Base-by-base conservation (phyloP, 2,113 vertebrate species). In the Pluvianellus socialis region DNA sequence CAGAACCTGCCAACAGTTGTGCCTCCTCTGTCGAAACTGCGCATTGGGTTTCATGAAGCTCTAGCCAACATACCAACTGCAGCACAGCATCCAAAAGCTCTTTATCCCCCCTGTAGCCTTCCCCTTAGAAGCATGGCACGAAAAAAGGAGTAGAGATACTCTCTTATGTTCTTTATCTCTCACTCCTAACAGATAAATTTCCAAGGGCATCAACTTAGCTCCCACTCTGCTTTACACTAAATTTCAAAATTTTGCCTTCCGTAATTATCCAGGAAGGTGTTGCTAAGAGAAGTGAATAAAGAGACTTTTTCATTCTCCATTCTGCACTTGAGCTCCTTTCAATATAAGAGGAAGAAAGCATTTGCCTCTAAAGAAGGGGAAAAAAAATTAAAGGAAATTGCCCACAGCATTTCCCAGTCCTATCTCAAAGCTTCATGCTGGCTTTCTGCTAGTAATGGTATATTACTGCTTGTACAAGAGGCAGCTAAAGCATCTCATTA, bases 1-100 rank as follows among this genome's bases (percentile, higher is more conserved):
- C 84, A 94, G 92, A 90, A 94, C 77, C 95, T 95, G 89, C 89
- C 92, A 97, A 83, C 97, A 90, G 91, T 96, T 97, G 95, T 94
- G 95, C 84, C 91, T 91, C 66, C 84, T 91, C 92, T 91, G 89
- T 91, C 0, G 5, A 94, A 94, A 90, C 49, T 0, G 6, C 19
- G 94, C 84, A 12, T 95, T 94, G 59, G 91, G 89, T 97, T 97
- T 97, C 97, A 95, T 0, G 9, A 7, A 94, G 70, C 94, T 73
- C 74, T 70, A 27, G 97, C 94, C 94, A 97, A 97, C 80, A 90
- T 85, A 87, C 91, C 95, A 90, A 62, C 77, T 33, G 86, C 88
- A 83, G 94, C 66, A 13, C 86, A 62, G 62, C 66, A 79, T 86
- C 89, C 79, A 59, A 75, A 66, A 91, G n/a, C 87, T 74, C 87